phyloP scores from a whole-genome alignment of 2,888 invertebrate species.

The Petrophora chlorosata region DNA sequence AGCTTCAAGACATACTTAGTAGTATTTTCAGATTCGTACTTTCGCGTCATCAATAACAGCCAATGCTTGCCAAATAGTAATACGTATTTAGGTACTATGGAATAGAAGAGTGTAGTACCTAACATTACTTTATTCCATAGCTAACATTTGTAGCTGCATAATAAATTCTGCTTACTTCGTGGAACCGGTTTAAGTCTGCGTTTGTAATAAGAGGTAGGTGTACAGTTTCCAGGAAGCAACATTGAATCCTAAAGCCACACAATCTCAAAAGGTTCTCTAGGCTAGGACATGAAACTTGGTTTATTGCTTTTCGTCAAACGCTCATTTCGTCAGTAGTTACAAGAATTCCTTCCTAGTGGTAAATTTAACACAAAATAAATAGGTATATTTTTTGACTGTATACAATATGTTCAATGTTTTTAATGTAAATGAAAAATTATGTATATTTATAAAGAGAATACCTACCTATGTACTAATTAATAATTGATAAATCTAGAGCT shows the following conservation, averaged over 20 bases:
- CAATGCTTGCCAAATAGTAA: constrained; percentile 11
- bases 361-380: too few relatives aligned
- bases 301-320: constrained; percentile 5
- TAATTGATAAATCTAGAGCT: constrained; percentile 20
- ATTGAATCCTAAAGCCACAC: constrained; percentile 7
- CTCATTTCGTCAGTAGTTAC: background rate
- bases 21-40: constrained; percentile 1
- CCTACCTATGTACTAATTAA: constrained; percentile 1
- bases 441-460: background rate
- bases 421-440: too few relatives aligned
- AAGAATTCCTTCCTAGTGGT: too few relatives aligned
- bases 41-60: constrained; percentile 6
- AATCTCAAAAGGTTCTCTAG: constrained; percentile 1
- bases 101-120: too few relatives aligned
- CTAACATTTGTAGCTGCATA: background rate
- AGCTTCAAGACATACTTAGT: too few relatives aligned
- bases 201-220: constrained; percentile 6
- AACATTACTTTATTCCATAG: too few relatives aligned
- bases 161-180: constrained; percentile 1
- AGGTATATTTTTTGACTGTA: too few relatives aligned
- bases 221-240: constrained; percentile 12
- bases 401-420: too few relatives aligned
- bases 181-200: constrained; percentile 7
- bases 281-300: constrained; percentile 1
- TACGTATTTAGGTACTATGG: background rate